Conservation (phyloP, 2,113 vertebrate species). For the Anhinga anhinga region DNA sequence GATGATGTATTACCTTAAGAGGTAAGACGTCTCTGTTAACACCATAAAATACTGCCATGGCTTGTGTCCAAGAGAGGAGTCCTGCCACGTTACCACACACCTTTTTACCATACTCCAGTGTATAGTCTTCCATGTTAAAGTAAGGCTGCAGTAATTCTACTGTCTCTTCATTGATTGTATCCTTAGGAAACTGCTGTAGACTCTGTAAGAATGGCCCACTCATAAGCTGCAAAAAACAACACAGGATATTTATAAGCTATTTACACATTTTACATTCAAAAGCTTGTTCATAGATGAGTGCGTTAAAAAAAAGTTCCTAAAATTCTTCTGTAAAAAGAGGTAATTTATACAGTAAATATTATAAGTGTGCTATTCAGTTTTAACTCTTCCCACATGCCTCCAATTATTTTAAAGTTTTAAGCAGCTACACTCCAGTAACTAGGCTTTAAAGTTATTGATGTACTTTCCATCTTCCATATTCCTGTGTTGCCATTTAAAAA, state of each 20-base stretch:
- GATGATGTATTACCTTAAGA: conserved; percentile 72
- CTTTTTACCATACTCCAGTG: conserved; percentile 71
- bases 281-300: not conserved
- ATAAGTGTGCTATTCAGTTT: not conserved
- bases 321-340: not conserved
- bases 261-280: not conserved
- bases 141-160: conserved; percentile 80
- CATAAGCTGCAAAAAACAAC: conserved; percentile 77
- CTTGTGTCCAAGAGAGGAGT: conserved; percentile 79
- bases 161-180: conserved; percentile 79
- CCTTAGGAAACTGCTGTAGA: conserved; percentile 80
- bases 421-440: not conserved
- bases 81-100: conserved; percentile 83
- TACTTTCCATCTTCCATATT: not conserved
- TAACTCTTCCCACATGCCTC: not conserved
- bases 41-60: conserved; percentile 78
- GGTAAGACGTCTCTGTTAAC: conserved; percentile 80
- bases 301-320: not conserved
- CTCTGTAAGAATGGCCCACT: conserved; percentile 78
- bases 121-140: conserved; percentile 80
- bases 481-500: not conserved
- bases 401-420: not conserved
- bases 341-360: not conserved
- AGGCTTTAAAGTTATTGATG: not conserved
- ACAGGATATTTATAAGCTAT: not conserved